Base-by-base conservation (phyloP, 2,797 vertebrate genomes). In the Spinus pinus region DNA sequence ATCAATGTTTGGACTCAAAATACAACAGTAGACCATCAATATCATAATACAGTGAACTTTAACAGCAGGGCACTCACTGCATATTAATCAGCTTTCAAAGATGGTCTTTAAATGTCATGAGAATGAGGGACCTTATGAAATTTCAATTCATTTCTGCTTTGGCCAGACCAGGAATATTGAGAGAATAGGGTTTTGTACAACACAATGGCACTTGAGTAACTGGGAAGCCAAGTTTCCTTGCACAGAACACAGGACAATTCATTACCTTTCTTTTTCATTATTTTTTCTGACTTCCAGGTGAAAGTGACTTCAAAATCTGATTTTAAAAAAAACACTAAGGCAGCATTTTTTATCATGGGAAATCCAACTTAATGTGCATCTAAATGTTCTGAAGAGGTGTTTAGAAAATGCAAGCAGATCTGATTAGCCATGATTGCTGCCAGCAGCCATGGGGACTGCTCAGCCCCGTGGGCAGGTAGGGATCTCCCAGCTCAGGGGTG, bases 51-150 rank as follows among this genome's bases (percentile, higher is more conserved):
- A 3, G 47, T 83, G 87, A 92, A 89, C 74, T 94, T 93, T 94
- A 95, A 56, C n/a, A 81, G 54, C 47, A 70, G 24, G 54, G 14
- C 30, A 49, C 27, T 51, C 65, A 22, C 56, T 91, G 81, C 70
- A 54, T 92, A 69, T 91, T 88, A 93, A 92, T 88, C 69, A 72
- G 65, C 15, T 82, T 94, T 74, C 81, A 91, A 81, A 89, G 57
- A 81, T 14, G 23, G 6, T 6, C 23, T 90, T 84, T 79, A 95
- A 95, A 95, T 74, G 53, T 81, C 71, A 81, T 25, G 41, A 93
- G 66, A 82, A 73, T 71, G 33, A 81, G 17, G 13, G n/a, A 7
- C 8, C 27, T 75, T 50, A 50, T 17, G 74, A 72, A 91, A 89
- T 91, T 80, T 90, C 42, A 81, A 66, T 82, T 89, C 0, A 28